Percentiles rank a stretch among this genome's conserved stretches.
Evolutionary conservation across 35 echinoderm and acorn worm genomes (phyloP).

Genomic region (Apostichopus japonicus): DNA sequence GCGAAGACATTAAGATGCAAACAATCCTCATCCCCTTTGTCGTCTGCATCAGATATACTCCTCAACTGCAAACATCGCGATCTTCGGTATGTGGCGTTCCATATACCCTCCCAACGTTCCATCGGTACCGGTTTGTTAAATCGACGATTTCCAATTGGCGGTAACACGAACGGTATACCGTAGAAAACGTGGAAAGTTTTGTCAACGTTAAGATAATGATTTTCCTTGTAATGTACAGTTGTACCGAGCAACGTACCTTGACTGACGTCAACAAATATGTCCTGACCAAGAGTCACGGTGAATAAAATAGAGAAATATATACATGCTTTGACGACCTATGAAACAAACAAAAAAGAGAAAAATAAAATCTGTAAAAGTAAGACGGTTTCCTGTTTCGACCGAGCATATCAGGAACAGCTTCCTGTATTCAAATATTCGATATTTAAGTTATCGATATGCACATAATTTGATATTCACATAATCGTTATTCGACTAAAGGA

Average conservation of each 20-base stretch:
- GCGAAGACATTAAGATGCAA: constrained; percentile 5
- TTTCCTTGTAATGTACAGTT: neutral
- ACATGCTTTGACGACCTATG: neutral
- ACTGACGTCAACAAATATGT: neutral
- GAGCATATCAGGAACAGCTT: no score
- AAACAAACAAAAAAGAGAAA: no score
- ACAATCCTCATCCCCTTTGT: neutral
- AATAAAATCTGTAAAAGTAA: no score
- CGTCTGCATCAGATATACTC: neutral
- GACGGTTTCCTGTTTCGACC: no score
- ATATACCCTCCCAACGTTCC: neutral
- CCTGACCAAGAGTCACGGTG: neutral
- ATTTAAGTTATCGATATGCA: no score
- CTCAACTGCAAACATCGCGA: neutral
- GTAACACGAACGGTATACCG: neutral
- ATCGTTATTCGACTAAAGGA: no score
- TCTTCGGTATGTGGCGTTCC: constrained; percentile 12
- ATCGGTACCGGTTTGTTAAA: neutral
- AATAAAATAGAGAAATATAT: neutral
- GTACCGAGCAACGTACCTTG: neutral
- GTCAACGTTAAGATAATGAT: neutral
- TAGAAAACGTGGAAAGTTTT: neutral
- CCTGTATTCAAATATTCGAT: no score
- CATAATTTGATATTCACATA: no score
- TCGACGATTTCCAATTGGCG: neutral